Percentiles rank a stretch among this genome's conserved stretches.
phyloP scores from a whole-genome alignment of 2,888 invertebrate genomes.

The Leucoptera coffeella region DNA sequence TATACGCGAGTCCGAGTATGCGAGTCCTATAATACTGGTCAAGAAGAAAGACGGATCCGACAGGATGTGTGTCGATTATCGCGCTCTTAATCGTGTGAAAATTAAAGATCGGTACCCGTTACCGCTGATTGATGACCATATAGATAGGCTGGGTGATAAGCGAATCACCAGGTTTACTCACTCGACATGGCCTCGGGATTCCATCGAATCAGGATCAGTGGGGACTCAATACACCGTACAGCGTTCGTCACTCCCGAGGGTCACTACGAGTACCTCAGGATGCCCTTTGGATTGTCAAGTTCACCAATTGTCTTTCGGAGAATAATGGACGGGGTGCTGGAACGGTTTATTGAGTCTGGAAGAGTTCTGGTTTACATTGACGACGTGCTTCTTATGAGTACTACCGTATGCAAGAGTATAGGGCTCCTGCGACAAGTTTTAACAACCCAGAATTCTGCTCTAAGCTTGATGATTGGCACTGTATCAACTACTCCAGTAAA shows the following conservation, averaged over 20 bases:
- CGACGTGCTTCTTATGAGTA: no score
- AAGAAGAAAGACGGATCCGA: constrained; percentile 7
- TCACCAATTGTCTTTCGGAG: constrained; percentile 5
- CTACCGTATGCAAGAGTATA: constrained; percentile 4
- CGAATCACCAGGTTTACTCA: not conserved
- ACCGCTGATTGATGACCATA: no score
- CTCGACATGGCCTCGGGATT: not conserved
- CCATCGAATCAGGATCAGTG: no score
- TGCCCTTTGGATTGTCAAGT: no score
- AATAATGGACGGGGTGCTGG: constrained; percentile 4
- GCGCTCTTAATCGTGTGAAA: no score
- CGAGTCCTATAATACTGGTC: constrained; percentile 6
- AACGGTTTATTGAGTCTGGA: constrained; percentile 4
- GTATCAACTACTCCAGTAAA: constrained; percentile 4
- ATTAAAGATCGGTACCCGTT: no score
- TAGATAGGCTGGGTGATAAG: not conserved
- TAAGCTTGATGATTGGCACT: constrained; percentile 3
- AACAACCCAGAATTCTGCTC: constrained; percentile 3
- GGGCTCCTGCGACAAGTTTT: constrained; percentile 2
- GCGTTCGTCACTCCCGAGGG: no score
- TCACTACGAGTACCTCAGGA: no score
- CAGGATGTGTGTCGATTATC: no score
- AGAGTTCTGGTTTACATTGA: constrained; percentile 5
- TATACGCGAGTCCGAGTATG: constrained; percentile 4
- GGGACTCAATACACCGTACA: no score